Evolutionary conservation across 2,888 invertebrate species (phyloP), one percentile per base, ranked within the genome.

Genomic region (Orthosia gracilis): DNA sequence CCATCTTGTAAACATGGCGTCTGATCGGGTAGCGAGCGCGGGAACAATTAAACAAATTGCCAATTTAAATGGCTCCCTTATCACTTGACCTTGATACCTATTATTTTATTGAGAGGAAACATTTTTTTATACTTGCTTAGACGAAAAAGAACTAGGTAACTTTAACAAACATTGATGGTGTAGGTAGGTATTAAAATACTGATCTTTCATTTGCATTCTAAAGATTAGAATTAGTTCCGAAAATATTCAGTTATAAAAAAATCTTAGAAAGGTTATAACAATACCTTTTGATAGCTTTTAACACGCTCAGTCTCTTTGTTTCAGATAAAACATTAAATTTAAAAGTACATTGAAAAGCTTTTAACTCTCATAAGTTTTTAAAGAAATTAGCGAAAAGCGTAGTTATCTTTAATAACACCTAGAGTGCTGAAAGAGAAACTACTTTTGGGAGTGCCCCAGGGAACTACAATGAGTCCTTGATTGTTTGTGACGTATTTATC

Each of bases 1-100:
- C 92, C 96, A 96, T 96, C 91, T 93, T 95, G 89, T 85, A 88
- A 92, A 87, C 96, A 95, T 95, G 93, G 93, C 92, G 93, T 82
- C 90, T 83, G 81, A 88, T 69, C 62, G 83, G 77, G 76, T 78
- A 85, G 85, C 78, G 77, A 73, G 73, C 80, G 76, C 70, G 68
- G 71, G 50, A 73, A 82, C 80, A 88, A 91, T 91, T 90, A 90
- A 78, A 82, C 84, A 84, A 90, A 92, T 92, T 90, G 91, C 79
- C 91, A 92, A 92, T 93, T 94, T 87, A 76, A 52, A 65, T 65
- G 40, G 52, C 7, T 67, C 2, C 67, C 61, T 77, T 79, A 79
- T 80, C 79, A 78, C 64, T 21, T 49, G 54, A 83, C 78, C 69
- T 83, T 81, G 80, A 31, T 73, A 58, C 18, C 40, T n/a, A 31